Conservation (phyloP, 1,140 invertebrate species). For the Drosophila pallidifrons region DNA sequence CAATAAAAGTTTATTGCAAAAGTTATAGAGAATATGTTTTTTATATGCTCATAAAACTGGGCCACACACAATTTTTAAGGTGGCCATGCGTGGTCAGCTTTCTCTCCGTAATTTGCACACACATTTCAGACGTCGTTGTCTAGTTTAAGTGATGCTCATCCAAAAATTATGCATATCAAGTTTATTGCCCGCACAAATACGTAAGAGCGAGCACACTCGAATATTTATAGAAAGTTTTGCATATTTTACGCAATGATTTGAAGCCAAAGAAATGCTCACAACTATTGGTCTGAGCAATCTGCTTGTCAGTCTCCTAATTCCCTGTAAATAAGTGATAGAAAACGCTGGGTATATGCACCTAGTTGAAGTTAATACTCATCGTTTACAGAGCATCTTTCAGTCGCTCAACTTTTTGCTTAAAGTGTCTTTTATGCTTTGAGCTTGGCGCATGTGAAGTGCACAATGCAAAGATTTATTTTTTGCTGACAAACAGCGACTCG, state of each 20-base stretch:
- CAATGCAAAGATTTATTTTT: conserved; percentile 82
- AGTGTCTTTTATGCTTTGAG: conserved; percentile 54
- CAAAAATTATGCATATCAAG: conserved; percentile 78
- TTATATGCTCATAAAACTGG: conserved; percentile 60
- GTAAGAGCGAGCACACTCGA: conserved; percentile 9
- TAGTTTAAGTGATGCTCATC: conserved; percentile 64
- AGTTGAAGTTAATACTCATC: neutral
- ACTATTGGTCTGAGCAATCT: conserved; percentile 9
- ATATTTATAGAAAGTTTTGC: conserved; percentile 59
- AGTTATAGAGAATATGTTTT: conserved; percentile 60
- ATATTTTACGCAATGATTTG: conserved; percentile 70
- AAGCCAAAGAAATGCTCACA: conserved; percentile 5
- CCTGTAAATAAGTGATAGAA: neutral
- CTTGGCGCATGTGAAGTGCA: conserved; percentile 62
- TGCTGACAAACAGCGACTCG: conserved; percentile 78
- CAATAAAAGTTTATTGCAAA: conserved; percentile 77
- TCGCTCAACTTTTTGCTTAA: neutral
- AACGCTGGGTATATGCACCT: neutral
- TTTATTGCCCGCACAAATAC: conserved; percentile 62
- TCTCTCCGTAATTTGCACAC: conserved; percentile 60
- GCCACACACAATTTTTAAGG: neutral
- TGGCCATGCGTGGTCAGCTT: conserved; percentile 25
- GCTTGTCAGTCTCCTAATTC: conserved; percentile 29
- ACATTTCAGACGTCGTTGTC: conserved; percentile 45
- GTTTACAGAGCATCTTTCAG: conserved; percentile 1